These are phyloP conservation scores for Hybognathus amarus DNA, from an alignment of 2,797 vertebrate genomes.

Conservation along the genomic window DNA sequence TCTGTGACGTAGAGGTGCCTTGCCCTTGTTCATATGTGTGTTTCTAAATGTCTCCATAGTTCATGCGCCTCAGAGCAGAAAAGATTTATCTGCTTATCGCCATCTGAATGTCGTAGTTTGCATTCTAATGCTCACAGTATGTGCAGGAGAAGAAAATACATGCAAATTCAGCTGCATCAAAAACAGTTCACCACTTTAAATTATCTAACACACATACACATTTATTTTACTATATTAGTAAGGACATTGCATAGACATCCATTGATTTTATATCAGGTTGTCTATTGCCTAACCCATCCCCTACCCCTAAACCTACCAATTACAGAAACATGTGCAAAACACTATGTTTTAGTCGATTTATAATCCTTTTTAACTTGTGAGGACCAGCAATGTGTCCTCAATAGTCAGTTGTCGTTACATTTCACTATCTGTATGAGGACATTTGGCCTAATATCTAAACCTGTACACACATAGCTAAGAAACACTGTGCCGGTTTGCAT, in stretches of 20 bases:
- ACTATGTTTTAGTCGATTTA: too few relatives aligned
- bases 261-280: neutral
- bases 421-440: too few relatives aligned
- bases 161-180: neutral
- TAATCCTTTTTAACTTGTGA: too few relatives aligned
- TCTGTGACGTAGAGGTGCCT: constrained; percentile 52
- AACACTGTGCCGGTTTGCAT: constrained; percentile 54
- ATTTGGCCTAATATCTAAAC: too few relatives aligned
- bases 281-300: neutral
- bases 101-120: neutral
- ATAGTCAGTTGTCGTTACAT: too few relatives aligned
- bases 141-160: constrained; percentile 5
- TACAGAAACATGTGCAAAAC: neutral
- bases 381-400: too few relatives aligned
- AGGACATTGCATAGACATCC: too few relatives aligned
- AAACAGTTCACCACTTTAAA: neutral
- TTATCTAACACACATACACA: too few relatives aligned
- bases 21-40: constrained; percentile 14
- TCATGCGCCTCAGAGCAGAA: constrained; percentile 37
- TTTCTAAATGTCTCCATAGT: constrained; percentile 36
- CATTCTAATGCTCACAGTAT: neutral
- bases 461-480: neutral
- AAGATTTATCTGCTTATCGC: constrained; percentile 24
- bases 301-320: neutral
- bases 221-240: too few relatives aligned